Evolutionary conservation across 2,888 invertebrate genomes (phyloP).

Genomic region (Clivina fossor): DNA sequence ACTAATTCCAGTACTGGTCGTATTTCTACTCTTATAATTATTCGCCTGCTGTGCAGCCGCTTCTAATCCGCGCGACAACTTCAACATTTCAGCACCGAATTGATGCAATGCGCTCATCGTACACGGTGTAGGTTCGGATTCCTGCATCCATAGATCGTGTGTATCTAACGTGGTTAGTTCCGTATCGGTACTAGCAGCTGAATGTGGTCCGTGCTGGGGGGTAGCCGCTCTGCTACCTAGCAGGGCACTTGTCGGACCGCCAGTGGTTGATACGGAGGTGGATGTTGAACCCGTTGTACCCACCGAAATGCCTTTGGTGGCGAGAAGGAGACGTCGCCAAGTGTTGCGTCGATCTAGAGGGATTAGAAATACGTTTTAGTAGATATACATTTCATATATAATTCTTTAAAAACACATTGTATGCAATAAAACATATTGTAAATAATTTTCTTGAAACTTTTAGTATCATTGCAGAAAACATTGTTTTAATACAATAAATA

Average conservation of each 20-base stretch:
- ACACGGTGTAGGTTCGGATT: constrained; percentile 72
- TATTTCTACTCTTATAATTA: not conserved
- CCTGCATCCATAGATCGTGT: constrained; percentile 77
- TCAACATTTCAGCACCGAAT: constrained; percentile 85
- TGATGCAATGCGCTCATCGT: constrained; percentile 84
- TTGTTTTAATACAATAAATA: too few species aligned
- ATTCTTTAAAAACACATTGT: too few species aligned
- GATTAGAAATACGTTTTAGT: too few species aligned
- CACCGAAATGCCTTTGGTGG: constrained; percentile 47
- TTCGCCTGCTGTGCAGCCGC: constrained; percentile 58
- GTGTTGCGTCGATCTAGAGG: constrained; percentile 71
- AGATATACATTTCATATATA: too few species aligned
- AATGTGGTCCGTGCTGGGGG: constrained; percentile 65
- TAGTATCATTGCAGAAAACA: too few species aligned
- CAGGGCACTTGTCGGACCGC: constrained; percentile 16
- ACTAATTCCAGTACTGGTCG: not conserved
- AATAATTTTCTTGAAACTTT: too few species aligned
- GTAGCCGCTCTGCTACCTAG: constrained; percentile 50
- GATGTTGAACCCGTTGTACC: constrained; percentile 42
- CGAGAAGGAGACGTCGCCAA: constrained; percentile 71
- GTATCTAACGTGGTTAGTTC: constrained; percentile 82
- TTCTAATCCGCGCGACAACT: constrained; percentile 77
- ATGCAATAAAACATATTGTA: too few species aligned
- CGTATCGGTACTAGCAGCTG: constrained; percentile 80
- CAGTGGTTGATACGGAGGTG: too few species aligned